Evolutionary conservation across 2,888 invertebrate species (phyloP), one percentile per base, ranked within the genome.

Genomic region (Diadegma fenestrale): DNA sequence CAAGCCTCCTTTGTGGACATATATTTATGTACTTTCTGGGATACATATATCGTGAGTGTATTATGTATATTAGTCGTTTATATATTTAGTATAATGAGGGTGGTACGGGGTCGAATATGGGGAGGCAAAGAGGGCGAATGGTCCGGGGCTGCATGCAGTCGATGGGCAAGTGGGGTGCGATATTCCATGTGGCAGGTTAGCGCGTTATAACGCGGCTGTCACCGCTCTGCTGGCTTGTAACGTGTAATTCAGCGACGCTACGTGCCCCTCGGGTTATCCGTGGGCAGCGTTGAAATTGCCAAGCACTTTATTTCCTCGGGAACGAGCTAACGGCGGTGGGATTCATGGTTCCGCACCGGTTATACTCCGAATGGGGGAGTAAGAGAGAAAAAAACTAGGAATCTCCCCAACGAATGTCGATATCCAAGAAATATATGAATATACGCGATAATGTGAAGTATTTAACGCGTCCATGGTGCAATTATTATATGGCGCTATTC

Each of bases 231-330:
- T 69, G 63, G 69, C 78, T 81, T 85, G 85, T 85, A 85, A 85
- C 85, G 81, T 82, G 85, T 85, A 85, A 85, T 85, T 82, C 81
- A 79, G 69, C 78, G 81, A 45, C 63, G 78, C 45, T 81, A 81
- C 85, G 78, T 79, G 81, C 78, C 73, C 81, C 85, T 69, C 78
- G 81, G 85, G 81, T 85, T 85, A 82, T 82, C 75, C 81, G 81
- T 81, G 81, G 81, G 78, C 69, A 85, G 73, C 78, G 85, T 85
- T 81, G 81, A 85, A 85, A 85, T 85, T 85, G 85, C 85, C 85
- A 85, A 79, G 81, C 81, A 85, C 85, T 85, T 85, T 82, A 85
- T 85, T 85, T 85, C 68, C 85, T 85, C 85, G 85, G 75, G 78
- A 85, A 85, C 85, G 85, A 85, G 85, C 81, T 82, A 82, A 82